Base-by-base conservation (phyloP, 1,140 invertebrate genomes). In the Caerostris extrusa region DNA sequence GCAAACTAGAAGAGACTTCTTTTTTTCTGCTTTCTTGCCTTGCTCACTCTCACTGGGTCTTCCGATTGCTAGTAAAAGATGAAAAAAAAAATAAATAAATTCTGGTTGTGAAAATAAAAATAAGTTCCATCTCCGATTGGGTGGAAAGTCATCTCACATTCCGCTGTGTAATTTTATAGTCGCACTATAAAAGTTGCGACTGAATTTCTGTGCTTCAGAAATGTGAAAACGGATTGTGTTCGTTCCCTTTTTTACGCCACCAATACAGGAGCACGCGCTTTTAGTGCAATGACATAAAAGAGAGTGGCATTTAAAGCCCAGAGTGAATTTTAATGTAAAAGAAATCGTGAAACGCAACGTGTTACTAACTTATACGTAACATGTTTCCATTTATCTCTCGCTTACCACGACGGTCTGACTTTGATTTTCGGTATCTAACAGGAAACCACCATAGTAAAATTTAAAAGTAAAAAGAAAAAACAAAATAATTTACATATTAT, bases 121-220 rank as follows among this genome's bases (percentile, higher is more conserved):
- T 81, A 58, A 81, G 58, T 77, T 90, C 53, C 67, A 50, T 58
- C 56, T 81, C 10, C 55, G 71, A 90, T 90, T 71, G 64, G 64
- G 71, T 90, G 71, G 19, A 81, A 77, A 58, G 89, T 53, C 55
- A 50, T 90, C n/a, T 60, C 8, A 14, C 6, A n/a, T 19, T 55
- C 5, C 14, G 7, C 19, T 69, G 8, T 19, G 12, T 58, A 12
- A 77, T 90, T 90, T 90, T 90, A 77, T 60, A 14, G 64, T 55
- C n/a, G 67, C 19, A 34, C 89, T 60, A 90, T n/a, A 89, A 90
- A 90, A 56, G 61, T 89, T 89, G 61, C 55, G 53, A 61, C 61
- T 50, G 87, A 89, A 81, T 89, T 60, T 67, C 53, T 61, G 3
- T 12, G 7, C 61, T 89, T 67, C 5, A 50, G 19, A 86, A 86